Conservation (phyloP, 2,113 vertebrate genomes). For the Danio rerio region DNA sequence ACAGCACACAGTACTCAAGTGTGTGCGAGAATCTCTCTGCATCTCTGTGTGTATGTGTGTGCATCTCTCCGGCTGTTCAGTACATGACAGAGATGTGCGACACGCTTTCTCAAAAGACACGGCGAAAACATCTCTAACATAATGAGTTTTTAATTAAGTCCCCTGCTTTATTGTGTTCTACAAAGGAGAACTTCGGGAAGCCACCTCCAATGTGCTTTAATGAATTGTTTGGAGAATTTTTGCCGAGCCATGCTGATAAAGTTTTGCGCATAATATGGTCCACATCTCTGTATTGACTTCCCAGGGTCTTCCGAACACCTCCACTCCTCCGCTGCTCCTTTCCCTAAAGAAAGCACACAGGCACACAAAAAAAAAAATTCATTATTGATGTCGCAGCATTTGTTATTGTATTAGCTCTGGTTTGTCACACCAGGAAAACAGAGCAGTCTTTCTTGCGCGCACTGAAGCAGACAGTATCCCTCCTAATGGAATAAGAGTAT, state of each 20-base stretch:
- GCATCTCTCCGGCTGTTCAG: conserved; percentile 11
- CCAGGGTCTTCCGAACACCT: not conserved
- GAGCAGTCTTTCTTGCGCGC: conserved; percentile 41
- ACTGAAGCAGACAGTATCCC: conserved; percentile 40
- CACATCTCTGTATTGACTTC: conserved; percentile 55
- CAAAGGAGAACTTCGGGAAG: conserved; percentile 56
- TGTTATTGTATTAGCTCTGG: conserved; percentile 67
- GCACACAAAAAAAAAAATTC: conserved; percentile 25
- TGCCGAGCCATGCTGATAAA: conserved; percentile 65
- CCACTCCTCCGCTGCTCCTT: not conserved
- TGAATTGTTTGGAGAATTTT: conserved; percentile 79
- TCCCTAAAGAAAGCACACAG: not conserved
- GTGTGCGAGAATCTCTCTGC: conserved; percentile 1
- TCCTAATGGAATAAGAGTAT: conserved; percentile 59
- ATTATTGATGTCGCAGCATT: conserved; percentile 71
- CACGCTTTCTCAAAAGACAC: conserved; percentile 57
- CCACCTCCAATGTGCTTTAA: conserved; percentile 69
- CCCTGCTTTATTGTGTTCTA: conserved; percentile 70
- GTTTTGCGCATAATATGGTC: conserved; percentile 69
- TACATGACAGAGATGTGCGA: not conserved
- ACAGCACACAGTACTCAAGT: conserved; percentile 9
- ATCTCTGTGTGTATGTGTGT: conserved; percentile 38
- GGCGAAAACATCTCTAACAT: conserved; percentile 64
- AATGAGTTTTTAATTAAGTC: conserved; percentile 79
- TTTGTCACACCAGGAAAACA: conserved; percentile 54